phyloP scores from a whole-genome alignment of 2,888 invertebrate species.

The Myathropa florea region DNA sequence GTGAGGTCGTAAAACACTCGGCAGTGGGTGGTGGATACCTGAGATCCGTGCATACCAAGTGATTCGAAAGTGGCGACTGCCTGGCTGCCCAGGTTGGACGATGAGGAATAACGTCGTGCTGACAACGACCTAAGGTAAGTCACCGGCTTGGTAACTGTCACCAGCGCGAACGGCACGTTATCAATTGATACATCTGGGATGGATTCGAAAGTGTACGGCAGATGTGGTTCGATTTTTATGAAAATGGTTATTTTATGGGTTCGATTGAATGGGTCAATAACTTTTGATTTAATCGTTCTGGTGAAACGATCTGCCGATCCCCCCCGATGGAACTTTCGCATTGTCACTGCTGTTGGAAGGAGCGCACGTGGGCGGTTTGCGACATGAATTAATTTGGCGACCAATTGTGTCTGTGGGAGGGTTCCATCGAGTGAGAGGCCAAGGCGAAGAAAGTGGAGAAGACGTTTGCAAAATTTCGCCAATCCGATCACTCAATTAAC shows the following conservation, averaged over 20 bases:
- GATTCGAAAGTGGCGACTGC: not conserved
- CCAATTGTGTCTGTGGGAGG: not conserved
- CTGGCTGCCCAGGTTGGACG: no score
- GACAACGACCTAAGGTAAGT: not conserved
- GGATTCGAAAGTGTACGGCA: not conserved
- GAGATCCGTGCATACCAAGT: not conserved
- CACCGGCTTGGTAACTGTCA: not conserved
- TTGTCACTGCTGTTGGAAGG: not conserved
- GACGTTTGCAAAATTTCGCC: no score
- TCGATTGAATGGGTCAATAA: not conserved
- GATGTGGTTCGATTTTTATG: not conserved
- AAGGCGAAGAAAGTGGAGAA: not conserved
- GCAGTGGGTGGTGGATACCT: not conserved
- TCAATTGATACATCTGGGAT: not conserved
- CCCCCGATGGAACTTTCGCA: not conserved
- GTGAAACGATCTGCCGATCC: not conserved
- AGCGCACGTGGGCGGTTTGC: not conserved
- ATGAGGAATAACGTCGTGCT: no score
- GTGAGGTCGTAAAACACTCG: not conserved
- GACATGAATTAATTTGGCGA: not conserved
- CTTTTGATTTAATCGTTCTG: not conserved
- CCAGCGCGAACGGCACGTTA: not conserved
- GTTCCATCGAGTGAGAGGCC: not conserved
- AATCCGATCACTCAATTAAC: no score
- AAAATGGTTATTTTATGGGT: no score